Evolutionary conservation across 2,888 invertebrate species (phyloP).

Genomic region (Lysandra bellargus): DNA sequence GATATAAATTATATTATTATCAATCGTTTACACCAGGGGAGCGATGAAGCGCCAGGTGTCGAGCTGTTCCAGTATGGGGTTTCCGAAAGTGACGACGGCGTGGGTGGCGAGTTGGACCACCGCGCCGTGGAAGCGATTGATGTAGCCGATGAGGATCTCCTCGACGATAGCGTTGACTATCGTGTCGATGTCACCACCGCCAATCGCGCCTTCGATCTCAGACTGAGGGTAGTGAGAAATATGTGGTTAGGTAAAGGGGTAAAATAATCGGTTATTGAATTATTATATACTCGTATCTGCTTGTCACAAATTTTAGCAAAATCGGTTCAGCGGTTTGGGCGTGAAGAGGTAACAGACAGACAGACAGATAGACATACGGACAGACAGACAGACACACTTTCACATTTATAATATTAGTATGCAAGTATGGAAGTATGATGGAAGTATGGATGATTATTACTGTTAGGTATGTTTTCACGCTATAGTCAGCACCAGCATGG

Average conservation of each 20-base stretch:
- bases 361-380: too few species aligned
- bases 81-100: constrained; percentile 44
- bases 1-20: background rate
- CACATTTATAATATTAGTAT: too few species aligned
- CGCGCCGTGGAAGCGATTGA: constrained; percentile 62
- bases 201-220: constrained; percentile 62
- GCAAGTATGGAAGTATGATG: too few species aligned
- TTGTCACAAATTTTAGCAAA: too few species aligned
- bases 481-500: too few species aligned
- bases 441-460: too few species aligned
- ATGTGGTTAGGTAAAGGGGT: background rate
- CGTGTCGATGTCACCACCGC: constrained; percentile 69
- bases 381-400: too few species aligned
- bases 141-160: constrained; percentile 65
- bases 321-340: too few species aligned
- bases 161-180: constrained; percentile 66
- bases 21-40: constrained; percentile 35
- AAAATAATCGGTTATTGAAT: too few species aligned
- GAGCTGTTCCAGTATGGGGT: constrained; percentile 59
- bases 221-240: constrained; percentile 50
- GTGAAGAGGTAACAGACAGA: too few species aligned
- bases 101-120: constrained; percentile 47
- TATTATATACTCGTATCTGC: too few species aligned
- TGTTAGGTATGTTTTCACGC: too few species aligned
- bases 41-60: constrained; percentile 65